These are phyloP conservation scores for Drosophila kikkawai DNA, from an alignment of 1,140 invertebrate species.

Conservation along the genomic window DNA sequence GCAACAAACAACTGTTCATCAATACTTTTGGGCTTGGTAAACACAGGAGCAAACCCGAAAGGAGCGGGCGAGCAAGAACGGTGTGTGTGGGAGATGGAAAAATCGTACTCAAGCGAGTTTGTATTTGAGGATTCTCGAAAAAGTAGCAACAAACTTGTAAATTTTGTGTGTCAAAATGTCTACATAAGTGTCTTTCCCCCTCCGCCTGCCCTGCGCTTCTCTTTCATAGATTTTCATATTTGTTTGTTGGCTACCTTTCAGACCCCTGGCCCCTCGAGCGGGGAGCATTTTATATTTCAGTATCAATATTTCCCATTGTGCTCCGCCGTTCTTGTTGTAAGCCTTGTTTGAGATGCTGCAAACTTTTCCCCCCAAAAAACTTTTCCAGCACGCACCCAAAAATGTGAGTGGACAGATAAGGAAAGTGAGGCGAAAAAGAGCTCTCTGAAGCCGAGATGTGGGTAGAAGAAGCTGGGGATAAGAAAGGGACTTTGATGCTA, in stretches of 20 bases:
- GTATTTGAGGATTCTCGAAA: slow-evolving; percentile 37
- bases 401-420: slow-evolving; percentile 38
- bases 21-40: slow-evolving; percentile 75
- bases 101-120: slow-evolving; percentile 46
- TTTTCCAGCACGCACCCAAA: slow-evolving; percentile 58
- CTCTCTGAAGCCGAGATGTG: slow-evolving; percentile 45
- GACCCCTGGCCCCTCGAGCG: slow-evolving; percentile 15
- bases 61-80: neutral
- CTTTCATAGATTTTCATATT: slow-evolving; percentile 67
- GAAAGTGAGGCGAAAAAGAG: slow-evolving; percentile 14
- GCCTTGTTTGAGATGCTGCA: slow-evolving; percentile 44
- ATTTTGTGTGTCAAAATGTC: slow-evolving; percentile 78
- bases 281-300: slow-evolving; percentile 68
- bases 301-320: slow-evolving; percentile 77
- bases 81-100: neutral
- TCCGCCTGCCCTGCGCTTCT: slow-evolving; percentile 10
- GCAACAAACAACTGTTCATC: slow-evolving; percentile 81
- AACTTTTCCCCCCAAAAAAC: slow-evolving; percentile 63
- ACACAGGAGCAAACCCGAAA: slow-evolving; percentile 29
- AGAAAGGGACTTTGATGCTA: slow-evolving; percentile 38
- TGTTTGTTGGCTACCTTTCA: slow-evolving; percentile 70
- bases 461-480: slow-evolving; percentile 3
- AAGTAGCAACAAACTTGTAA: slow-evolving; percentile 74
- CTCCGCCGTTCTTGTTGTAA: slow-evolving; percentile 45
- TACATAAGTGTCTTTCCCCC: slow-evolving; percentile 24